Base-by-base conservation (phyloP, 2,797 vertebrate genomes). In the Smutsia gigantea region DNA sequence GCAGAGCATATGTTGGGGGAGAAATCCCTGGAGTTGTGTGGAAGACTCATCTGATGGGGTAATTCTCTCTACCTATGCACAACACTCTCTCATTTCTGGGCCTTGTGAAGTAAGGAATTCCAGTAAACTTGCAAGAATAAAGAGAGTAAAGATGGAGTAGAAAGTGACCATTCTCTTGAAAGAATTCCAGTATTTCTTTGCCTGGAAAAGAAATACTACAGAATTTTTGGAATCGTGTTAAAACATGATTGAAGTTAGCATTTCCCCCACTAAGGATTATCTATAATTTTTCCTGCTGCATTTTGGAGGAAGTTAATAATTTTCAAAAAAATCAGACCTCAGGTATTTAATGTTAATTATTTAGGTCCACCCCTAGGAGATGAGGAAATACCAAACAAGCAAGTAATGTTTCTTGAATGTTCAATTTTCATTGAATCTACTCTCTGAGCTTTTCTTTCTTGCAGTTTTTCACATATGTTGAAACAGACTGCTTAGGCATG, bases 241-340 rank as follows among this genome's bases (percentile, higher is more conserved):
- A 87, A 83, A 87, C 11, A 49, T 57, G 25, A 74, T 17, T 92
- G 21, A 87, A 83, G 10, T 90, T 94, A 81, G 12, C 5, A 78
- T 59, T 51, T 10, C 21, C 21, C 23, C 12, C 7, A 7, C 77
- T 51, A 71, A 93, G 13, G 2, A 42, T 61, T 83, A 78, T 89
- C n/a, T 87, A 23, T 37, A 93, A 68, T 89, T 94, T 19, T 19
- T 75, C 7, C 21, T 63, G 27, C 51, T 79, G 51, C 21, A 64
- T 53, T 90, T 90, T 79, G 42, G 25, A 96, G 21, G 29, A 92
- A 86, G 34, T 59, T 87, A 92, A 64, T 69, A 86, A 46, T 59
- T 90, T 71, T 64, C 2, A 19, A 75, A 71, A 94, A 89, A 66
- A 46, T 59, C 37, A 86, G 53, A 90, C 4, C 6, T 88, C 9